A percentile compares a stretch with the other conserved stretches of the same genome.
phyloP scores from a whole-genome alignment of 2,113 vertebrate species.

The Psittacula cyanocephala region DNA sequence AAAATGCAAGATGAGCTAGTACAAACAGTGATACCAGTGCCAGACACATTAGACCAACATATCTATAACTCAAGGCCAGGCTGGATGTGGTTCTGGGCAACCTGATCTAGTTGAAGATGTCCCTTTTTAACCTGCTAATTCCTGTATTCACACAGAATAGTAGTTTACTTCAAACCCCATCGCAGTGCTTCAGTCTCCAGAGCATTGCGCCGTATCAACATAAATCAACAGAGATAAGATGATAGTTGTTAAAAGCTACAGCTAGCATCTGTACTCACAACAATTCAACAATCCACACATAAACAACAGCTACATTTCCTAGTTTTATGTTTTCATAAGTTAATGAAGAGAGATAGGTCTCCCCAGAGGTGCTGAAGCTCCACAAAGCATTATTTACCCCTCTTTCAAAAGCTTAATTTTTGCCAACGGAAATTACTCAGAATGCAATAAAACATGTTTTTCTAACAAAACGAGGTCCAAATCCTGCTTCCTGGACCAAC shows the following conservation, averaged over 20 bases:
- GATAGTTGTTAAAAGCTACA: not conserved
- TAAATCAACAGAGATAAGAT: not conserved
- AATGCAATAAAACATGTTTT: constrained; percentile 54
- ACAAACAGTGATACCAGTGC: not conserved
- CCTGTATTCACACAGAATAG: not conserved
- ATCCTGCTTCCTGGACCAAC: constrained; percentile 1
- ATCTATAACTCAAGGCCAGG: not conserved
- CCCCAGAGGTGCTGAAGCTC: not conserved
- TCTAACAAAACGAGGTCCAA: constrained; percentile 1
- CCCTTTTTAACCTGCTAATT: not conserved
- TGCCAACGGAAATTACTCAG: constrained; percentile 35
- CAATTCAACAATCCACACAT: not conserved
- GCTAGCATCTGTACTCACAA: not conserved
- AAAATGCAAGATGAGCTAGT: not conserved
- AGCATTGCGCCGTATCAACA: not conserved
- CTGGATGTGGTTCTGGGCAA: not conserved
- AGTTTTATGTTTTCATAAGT: not conserved
- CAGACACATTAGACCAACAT: not conserved
- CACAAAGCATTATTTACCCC: not conserved
- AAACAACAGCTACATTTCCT: not conserved
- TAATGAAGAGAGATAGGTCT: constrained; percentile 5
- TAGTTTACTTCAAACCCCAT: not conserved
- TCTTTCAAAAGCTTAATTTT: not conserved
- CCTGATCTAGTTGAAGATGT: not conserved
- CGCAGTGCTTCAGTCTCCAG: not conserved